A percentile compares a stretch with the other conserved stretches of the same genome.
Evolutionary conservation across 1,140 invertebrate genomes (phyloP).

Genomic region (Brachionus asplanchnoidis): DNA sequence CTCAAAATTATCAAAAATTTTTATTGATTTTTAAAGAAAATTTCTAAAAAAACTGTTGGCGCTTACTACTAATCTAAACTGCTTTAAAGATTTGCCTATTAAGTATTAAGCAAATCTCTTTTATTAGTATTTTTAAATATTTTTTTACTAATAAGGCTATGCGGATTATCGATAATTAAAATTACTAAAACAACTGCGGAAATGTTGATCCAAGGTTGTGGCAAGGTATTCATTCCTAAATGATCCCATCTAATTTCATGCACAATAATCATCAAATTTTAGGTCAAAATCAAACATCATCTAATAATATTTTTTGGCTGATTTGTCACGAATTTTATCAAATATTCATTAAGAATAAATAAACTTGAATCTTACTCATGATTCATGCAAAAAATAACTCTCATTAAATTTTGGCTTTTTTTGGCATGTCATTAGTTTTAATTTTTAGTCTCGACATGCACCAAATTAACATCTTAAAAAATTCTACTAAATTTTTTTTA

Average conservation of each 20-base stretch:
- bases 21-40: not conserved
- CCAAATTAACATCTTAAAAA: not conserved
- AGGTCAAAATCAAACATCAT: not conserved
- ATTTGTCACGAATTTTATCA: not conserved
- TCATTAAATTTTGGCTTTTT: not conserved
- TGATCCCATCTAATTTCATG: not conserved
- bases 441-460: not conserved
- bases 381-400: not conserved
- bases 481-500: too few species aligned
- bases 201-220: not conserved
- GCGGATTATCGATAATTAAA: not conserved
- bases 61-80: not conserved
- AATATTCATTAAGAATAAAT: not conserved
- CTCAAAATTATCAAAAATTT: too few species aligned
- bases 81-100: not conserved
- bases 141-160: not conserved
- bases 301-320: not conserved
- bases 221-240: not conserved
- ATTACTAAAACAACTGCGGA: not conserved
- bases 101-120: not conserved
- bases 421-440: not conserved
- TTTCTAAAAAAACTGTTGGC: not conserved
- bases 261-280: not conserved
- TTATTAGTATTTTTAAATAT: not conserved
- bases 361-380: not conserved